phyloP scores from a whole-genome alignment of 2,113 vertebrate genomes.

The Procavia capensis region DNA sequence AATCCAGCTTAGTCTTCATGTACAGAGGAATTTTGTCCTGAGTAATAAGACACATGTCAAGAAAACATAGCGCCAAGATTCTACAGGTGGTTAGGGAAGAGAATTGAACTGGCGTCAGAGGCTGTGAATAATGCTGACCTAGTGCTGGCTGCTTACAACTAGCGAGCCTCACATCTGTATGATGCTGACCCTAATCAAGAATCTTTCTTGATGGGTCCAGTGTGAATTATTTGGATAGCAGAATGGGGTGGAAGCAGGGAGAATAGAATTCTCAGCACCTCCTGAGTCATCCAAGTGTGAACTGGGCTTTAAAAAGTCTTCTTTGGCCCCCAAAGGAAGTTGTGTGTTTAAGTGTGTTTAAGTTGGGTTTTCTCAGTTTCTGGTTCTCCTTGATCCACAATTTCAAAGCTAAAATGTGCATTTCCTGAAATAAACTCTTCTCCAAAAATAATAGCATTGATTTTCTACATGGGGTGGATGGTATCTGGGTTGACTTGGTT shows the following conservation, averaged over 20 bases:
- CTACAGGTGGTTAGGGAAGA: neutral
- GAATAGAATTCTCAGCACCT: neutral
- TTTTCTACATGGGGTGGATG: neutral
- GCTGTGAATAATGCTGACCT: neutral
- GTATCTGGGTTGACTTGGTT: neutral
- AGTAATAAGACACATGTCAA: neutral
- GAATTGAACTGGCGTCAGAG: neutral
- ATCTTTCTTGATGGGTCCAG: neutral
- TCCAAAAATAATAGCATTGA: conserved; percentile 15
- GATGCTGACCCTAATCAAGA: neutral
- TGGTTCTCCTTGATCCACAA: neutral
- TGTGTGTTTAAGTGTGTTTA: neutral
- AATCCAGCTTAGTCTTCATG: neutral
- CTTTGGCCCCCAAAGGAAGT: neutral
- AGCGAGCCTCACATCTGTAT: conserved; percentile 16
- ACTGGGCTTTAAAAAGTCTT: conserved; percentile 36
- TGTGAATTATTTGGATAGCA: conserved; percentile 34
- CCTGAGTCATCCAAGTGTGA: neutral
- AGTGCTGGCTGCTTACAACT: neutral
- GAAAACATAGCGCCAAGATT: neutral
- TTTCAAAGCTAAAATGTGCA: conserved; percentile 45
- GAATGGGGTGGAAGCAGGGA: neutral
- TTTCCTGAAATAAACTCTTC: conserved; percentile 30
- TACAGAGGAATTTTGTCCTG: conserved; percentile 6
- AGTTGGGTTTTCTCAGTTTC: conserved; percentile 2